Base-by-base conservation (phyloP, 2,113 vertebrate species). In the Pachypanchax playfairii region DNA sequence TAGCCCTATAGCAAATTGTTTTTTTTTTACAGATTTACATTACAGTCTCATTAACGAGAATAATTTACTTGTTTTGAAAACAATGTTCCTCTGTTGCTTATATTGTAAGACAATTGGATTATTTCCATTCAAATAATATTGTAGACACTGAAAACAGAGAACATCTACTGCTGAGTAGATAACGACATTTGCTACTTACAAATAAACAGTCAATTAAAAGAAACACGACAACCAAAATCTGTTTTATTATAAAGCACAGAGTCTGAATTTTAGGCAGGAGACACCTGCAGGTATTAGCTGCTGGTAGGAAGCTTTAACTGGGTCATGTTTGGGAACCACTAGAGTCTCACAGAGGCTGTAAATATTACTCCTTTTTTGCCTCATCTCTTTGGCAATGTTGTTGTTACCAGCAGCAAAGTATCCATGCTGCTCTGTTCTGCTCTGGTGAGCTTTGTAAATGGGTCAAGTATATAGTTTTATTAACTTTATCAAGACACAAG, bases 291-390 rank as follows among this genome's bases (percentile, higher is more conserved):
- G 43, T 44, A 24, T 2, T n/a, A 61, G 62, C 48, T 55, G 31
- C 48, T 50, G 49, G 63, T 70, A 59, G 54, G 59, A 50, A 53
- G 44, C 38, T 41, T 43, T 65, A 80, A 80, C 53, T 80, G 58
- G 84, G 74, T 84, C 65, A 59, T 73, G 51, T 73, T 21, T 73
- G 57, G 28, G 51, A 75, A 59, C 41, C 36, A 54, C 49, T 54
- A 51, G 18, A 10, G 82, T 78, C 70, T 52, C 44, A 53, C 60
- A 58, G 64, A 26, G 49, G 28, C n/a, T 58, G 11, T 63, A 47
- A 50, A 39, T 54, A 44, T 46, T 62, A 26, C 13, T 47, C 55
- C 31, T 47, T n/a, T 35, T 74, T 56, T 29, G 14, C 46, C 41
- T 67, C 18, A 47, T 31, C 4, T 31, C 20, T 53, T 25, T 39